Base-by-base conservation (phyloP, 2,888 invertebrate genomes). In the Schizaphis graminum region DNA sequence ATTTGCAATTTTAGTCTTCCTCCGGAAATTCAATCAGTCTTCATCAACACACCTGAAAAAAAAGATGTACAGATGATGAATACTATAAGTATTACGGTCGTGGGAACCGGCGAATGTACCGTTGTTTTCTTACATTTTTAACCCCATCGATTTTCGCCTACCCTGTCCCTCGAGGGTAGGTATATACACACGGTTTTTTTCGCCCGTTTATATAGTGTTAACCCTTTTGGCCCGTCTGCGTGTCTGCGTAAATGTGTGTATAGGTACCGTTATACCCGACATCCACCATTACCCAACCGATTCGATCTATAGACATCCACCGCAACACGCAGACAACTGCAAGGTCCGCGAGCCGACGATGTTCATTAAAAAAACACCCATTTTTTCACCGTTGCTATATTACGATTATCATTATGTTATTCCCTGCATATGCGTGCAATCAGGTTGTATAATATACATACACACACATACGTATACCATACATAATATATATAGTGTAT, bases 51-150 rank as follows among this genome's bases (percentile, higher is more conserved):
- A 49, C 49, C 61, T 5, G 44, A 47, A 21, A 44, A 61, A 28
- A 88, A 92, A 35, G 53, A 88, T 49, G 49, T 53, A 53, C 21
- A n/a, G 16, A 87, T 85, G 28, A 49, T 35, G 88, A 88, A 49
- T 49, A 49, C n/a, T 49, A 56, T 5, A 35, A 35, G 56, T 56
- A 56, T 13, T 89, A 49, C 67, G 49, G 61, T 56, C 93, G 93
- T 93, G 93, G 89, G 94, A 94, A 94, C 90, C 94, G 91, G 94
- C 94, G 26, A 94, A 94, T 90, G 85, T 94, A 91, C 94, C 94
- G 94, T 94, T 94, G 94, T 94, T 49, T 89, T 89, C 56, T 94
- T 86, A 57, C 26, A 47, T 56, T 84, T 77, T 86, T 67, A 91
- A 91, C 90, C 86, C 86, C 77, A 87, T 91, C 94, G 67, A 86